A percentile compares a stretch with the other conserved stretches of the same genome.
These are phyloP conservation scores for Oryzias celebensis DNA, from an alignment of 2,113 vertebrate species.

Conservation along the genomic window DNA sequence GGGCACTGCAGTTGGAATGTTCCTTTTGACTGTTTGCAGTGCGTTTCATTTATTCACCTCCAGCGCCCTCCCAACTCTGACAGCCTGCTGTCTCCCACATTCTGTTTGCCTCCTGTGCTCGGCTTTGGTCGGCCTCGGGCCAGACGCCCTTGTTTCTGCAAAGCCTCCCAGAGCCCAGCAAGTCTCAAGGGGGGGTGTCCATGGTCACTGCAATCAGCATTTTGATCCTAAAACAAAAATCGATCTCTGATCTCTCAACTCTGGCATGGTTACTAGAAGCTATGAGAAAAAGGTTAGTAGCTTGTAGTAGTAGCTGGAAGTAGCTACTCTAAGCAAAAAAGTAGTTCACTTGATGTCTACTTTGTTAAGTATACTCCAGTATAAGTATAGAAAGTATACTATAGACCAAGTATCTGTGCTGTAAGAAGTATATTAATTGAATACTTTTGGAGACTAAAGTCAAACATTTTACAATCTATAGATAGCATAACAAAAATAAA, in stretches of 20 bases:
- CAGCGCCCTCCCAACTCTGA: slow-evolving; percentile 8
- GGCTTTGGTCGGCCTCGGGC: slow-evolving; percentile 29
- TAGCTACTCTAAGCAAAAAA: no score
- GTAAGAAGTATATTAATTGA: no score
- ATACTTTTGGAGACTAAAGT: no score
- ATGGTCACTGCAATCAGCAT: slow-evolving; percentile 53
- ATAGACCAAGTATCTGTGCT: no score
- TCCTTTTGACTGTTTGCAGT: slow-evolving; percentile 30
- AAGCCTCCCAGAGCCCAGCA: slow-evolving; percentile 27
- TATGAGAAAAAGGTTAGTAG: no score
- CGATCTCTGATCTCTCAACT: slow-evolving; percentile 15
- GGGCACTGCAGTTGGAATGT: slow-evolving; percentile 27
- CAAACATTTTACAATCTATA: no score
- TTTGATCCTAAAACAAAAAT: slow-evolving; percentile 38
- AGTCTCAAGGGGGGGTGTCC: slow-evolving; percentile 30
- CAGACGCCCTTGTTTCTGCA: slow-evolving; percentile 21
- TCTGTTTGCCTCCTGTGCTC: slow-evolving; percentile 37
- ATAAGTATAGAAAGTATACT: no score
- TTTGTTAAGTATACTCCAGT: no score
- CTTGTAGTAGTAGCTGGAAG: no score
- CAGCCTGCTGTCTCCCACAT: slow-evolving; percentile 33
- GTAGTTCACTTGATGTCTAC: no score
- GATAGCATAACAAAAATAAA: no score
- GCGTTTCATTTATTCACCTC: slow-evolving; percentile 33
- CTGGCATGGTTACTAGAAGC: slow-evolving; percentile 17